phyloP scores from a whole-genome alignment of 2,797 vertebrate genomes.

The Parauchenoglanis punctatus region DNA sequence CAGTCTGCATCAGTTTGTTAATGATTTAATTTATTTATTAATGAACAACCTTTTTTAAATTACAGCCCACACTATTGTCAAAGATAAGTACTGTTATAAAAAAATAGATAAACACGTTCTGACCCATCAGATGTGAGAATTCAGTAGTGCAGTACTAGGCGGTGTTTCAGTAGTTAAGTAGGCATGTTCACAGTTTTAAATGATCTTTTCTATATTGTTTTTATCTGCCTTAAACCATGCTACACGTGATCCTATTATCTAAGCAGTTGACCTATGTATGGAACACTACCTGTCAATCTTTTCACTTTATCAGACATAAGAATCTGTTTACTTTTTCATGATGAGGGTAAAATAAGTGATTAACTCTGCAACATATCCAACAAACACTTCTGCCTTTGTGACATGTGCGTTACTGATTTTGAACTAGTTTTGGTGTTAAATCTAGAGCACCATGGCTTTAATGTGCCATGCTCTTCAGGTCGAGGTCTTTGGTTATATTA shows the following conservation, averaged over 20 bases:
- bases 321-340: not conserved
- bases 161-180: too few species aligned
- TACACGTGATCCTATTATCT: not conserved
- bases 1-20: not conserved
- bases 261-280: not conserved
- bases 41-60: not conserved
- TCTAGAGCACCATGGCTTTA: not conserved
- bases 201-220: not conserved
- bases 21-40: not conserved
- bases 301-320: not conserved
- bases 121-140: not conserved
- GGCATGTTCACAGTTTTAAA: not conserved
- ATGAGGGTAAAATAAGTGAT: not conserved
- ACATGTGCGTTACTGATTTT: not conserved
- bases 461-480: not conserved
- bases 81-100: not conserved
- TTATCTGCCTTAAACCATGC: not conserved
- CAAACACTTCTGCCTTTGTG: not conserved
- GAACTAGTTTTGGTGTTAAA: not conserved
- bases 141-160: not conserved
- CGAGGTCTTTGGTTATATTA: not conserved
- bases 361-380: not conserved
- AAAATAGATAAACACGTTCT: not conserved
- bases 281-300: not conserved
- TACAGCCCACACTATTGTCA: not conserved